phyloP scores from a whole-genome alignment of 2,113 vertebrate genomes.

The Pseudorectes ferrugineus region DNA sequence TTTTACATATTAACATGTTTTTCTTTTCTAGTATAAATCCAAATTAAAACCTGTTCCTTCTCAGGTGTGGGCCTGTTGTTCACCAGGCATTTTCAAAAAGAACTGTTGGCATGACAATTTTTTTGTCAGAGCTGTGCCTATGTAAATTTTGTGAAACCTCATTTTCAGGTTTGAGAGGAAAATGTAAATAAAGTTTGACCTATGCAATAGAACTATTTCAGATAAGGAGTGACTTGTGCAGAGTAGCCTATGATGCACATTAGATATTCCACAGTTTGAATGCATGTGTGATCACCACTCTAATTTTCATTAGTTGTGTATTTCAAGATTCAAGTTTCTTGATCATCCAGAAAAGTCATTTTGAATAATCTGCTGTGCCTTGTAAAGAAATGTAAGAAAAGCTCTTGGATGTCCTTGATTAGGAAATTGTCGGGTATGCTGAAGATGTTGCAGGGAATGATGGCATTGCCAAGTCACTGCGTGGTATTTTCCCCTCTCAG shows the following conservation, averaged over 20 bases:
- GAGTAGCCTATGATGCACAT: background rate
- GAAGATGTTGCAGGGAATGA: background rate
- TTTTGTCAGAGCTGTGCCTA: background rate
- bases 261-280: background rate
- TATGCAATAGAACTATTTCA: background rate
- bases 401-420: background rate
- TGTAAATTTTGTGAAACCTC: background rate
- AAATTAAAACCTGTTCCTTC: background rate
- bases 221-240: background rate
- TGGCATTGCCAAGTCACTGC: background rate
- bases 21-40: background rate
- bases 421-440: background rate
- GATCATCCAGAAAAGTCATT: background rate
- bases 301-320: background rate
- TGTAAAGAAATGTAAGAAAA: background rate
- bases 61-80: background rate
- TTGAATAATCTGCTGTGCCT: background rate
- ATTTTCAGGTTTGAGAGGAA: background rate
- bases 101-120: background rate
- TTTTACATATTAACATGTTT: background rate
- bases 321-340: background rate
- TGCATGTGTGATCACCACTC: background rate
- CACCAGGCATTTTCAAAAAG: background rate
- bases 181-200: background rate
- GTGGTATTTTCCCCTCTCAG: background rate